phyloP scores from a whole-genome alignment of 2,113 vertebrate species.

The Gulo gulo region DNA sequence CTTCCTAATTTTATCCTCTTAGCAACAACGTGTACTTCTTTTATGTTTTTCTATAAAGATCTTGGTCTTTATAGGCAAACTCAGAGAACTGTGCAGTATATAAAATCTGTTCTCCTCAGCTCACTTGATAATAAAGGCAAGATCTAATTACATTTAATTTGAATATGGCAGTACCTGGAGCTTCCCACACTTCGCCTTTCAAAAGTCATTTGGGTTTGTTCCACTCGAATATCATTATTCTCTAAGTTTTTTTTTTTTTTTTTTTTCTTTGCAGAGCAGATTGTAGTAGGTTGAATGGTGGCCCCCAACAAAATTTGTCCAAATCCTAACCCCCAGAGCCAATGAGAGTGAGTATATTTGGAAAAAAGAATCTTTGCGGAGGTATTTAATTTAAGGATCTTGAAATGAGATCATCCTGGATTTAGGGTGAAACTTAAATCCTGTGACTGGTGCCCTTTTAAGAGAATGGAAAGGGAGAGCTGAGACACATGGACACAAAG shows the following conservation, averaged over 20 bases:
- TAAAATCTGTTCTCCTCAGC: background rate
- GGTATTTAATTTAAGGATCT: background rate
- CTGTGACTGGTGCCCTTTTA: background rate
- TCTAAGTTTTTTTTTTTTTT: background rate
- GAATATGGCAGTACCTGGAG: background rate
- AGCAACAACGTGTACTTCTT: background rate
- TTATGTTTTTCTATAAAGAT: background rate
- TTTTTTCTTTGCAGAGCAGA: background rate
- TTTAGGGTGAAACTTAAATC: background rate
- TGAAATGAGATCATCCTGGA: background rate
- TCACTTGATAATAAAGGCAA: background rate
- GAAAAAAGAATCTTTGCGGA: background rate
- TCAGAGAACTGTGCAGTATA: background rate
- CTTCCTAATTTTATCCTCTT: slow-evolving; percentile 3
- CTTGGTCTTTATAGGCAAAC: background rate
- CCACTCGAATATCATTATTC: background rate
- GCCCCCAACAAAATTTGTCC: background rate
- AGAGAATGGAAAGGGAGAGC: background rate
- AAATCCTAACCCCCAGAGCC: background rate
- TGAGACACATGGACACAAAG: background rate
- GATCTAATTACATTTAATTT: background rate
- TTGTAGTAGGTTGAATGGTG: background rate
- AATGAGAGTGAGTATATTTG: background rate
- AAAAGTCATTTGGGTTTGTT: slow-evolving; percentile 23
- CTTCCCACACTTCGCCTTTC: background rate